Evolutionary conservation across 35 echinoderm and acorn worm species (phyloP), one percentile per base, ranked within the genome.

Genomic region (Lytechinus variegatus): DNA sequence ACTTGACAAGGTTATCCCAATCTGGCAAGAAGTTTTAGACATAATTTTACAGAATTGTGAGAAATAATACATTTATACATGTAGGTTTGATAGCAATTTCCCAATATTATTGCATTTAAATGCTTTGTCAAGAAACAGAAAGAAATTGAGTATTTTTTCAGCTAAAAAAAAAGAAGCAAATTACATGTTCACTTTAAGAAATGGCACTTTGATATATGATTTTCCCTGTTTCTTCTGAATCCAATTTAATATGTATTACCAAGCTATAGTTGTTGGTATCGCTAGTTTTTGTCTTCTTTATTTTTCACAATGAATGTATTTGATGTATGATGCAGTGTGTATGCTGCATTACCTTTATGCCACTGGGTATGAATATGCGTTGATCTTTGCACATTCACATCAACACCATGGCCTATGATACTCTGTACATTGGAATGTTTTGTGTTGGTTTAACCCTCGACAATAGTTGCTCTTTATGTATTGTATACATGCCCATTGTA

Each of bases 161-260:
- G 90, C 90, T 54, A 92, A 92, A 92, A 92, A 92, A 92, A 92
- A 54, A 92, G 53, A 54, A 92, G 53, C 53, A 92, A 92, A 54
- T 54, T 92, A 9, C 90, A 27, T 5, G 89, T 54, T 10, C 90
- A 92, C 53, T 92, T 92, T 92, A 92, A 87, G 86, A 87, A 87
- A 87, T 87, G 86, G 86, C 86, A 5, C 9, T 87, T 87, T 87
- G 86, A 87, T 87, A 14, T 87, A 87, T 87, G 29, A 87, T 87
- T 87, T 87, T 2, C 86, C 86, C 86, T 87, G 24, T 14, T 44
- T 87, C 86, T 87, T 27, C 24, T 21, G 1, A 10, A 9, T 87
- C 86, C 10, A 87, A 87, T 16, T 87, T 10, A 14, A 87, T 16
- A 5, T 87, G 86, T 8, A 21, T 27, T 87, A 87, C 29, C 24